Conservation (phyloP, 2,888 invertebrate species). For the Dynastes tityus region DNA sequence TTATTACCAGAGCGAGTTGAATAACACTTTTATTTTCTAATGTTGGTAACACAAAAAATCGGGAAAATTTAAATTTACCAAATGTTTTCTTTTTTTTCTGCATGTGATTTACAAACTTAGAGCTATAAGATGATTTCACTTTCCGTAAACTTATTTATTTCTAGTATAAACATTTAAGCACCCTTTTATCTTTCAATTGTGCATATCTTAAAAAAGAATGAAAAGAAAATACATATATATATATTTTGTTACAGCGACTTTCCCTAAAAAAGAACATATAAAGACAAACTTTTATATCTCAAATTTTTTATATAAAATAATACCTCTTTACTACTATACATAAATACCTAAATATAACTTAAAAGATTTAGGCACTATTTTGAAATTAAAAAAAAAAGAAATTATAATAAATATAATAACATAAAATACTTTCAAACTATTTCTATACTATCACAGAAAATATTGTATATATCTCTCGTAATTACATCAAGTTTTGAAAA, state of each 20-base stretch:
- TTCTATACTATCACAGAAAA: neutral
- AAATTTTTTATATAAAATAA: constrained; percentile 42
- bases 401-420: neutral
- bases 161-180: neutral
- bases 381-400: neutral
- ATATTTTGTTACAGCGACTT: constrained; percentile 35
- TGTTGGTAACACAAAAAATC: too few relatives aligned
- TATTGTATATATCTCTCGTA: too few relatives aligned
- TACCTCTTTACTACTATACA: neutral
- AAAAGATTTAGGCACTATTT: neutral
- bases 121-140: too few relatives aligned
- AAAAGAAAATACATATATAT: constrained; percentile 12
- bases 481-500: too few relatives aligned
- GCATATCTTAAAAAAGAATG: constrained; percentile 28
- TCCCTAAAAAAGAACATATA: constrained; percentile 18
- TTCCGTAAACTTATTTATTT: neutral
- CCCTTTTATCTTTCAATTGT: constrained; percentile 33
- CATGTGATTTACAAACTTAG: too few relatives aligned
- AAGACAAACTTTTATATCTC: constrained; percentile 21
- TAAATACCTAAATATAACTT: neutral
- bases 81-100: too few relatives aligned
- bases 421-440: neutral
- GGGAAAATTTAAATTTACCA: too few relatives aligned
- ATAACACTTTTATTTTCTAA: too few relatives aligned
- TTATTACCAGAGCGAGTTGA: too few relatives aligned